Evolutionary conservation across 2,888 invertebrate species (phyloP).

Genomic region (Adelphocoris suturalis): DNA sequence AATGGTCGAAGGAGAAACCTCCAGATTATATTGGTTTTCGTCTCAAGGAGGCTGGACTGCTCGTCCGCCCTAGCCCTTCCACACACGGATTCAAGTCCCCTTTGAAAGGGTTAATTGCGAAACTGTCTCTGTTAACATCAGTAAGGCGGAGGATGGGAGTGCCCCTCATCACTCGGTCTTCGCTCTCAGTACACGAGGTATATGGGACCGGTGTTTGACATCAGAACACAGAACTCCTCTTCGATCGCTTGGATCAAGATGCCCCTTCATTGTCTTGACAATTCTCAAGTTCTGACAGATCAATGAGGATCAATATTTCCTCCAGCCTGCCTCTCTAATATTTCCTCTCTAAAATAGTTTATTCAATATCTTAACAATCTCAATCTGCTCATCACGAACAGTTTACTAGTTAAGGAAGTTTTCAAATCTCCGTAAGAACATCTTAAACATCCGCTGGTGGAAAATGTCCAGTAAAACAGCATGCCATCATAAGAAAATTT

Average conservation of each 20-base stretch:
- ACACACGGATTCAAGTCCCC: background rate
- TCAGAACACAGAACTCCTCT: background rate
- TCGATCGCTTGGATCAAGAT: background rate
- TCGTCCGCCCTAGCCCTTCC: background rate
- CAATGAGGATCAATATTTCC: no score
- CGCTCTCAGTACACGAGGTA: background rate
- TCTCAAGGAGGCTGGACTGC: slow-evolving; percentile 16
- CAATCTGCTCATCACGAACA: no score
- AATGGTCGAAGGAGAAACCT: background rate
- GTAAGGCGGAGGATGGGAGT: background rate
- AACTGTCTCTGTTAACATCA: slow-evolving; percentile 24
- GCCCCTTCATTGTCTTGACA: no score
- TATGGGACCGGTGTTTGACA: slow-evolving; percentile 13
- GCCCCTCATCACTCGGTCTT: background rate
- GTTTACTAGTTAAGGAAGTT: no score
- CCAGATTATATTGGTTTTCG: slow-evolving; percentile 20
- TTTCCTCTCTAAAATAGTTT: no score
- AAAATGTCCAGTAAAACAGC: no score
- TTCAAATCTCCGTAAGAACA: no score
- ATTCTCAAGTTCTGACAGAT: no score
- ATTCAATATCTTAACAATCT: no score
- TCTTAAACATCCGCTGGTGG: no score
- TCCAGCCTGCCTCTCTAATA: no score
- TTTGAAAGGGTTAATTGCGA: slow-evolving; percentile 19
- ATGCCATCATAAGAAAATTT: no score